Evolutionary conservation across 1,140 invertebrate genomes (phyloP).

Genomic region (Nymphalis io): DNA sequence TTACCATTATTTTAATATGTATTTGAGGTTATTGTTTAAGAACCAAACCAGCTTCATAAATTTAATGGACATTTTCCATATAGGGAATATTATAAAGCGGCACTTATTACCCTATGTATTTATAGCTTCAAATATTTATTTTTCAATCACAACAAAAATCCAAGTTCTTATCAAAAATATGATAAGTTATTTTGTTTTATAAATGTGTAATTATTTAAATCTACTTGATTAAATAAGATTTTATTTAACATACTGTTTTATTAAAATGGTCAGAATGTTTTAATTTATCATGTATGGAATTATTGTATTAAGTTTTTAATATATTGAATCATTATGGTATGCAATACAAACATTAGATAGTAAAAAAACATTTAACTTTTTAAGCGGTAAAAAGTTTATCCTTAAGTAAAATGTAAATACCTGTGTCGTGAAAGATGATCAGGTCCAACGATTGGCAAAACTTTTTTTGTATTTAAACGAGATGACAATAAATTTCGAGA

Average conservation of each 20-base stretch:
- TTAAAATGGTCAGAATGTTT: neutral
- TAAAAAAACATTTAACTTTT: no score
- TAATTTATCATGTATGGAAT: neutral
- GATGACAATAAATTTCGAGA: slow-evolving; percentile 42
- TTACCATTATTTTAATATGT: no score
- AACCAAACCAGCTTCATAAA: neutral
- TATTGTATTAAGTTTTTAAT: no score
- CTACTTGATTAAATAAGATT: neutral
- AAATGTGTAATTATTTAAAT: neutral
- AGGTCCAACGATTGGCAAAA: slow-evolving; percentile 32
- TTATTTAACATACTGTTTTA: neutral
- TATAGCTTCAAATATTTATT: neutral
- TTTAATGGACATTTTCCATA: neutral
- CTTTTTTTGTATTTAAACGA: slow-evolving; percentile 9
- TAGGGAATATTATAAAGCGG: neutral
- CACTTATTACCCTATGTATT: neutral
- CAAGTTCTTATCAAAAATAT: neutral
- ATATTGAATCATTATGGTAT: no score
- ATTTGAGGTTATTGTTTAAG: no score
- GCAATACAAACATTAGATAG: no score
- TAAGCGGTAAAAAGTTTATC: neutral
- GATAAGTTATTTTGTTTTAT: neutral
- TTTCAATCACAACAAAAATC: slow-evolving; percentile 3
- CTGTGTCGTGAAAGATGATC: slow-evolving; percentile 61
- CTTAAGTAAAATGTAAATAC: slow-evolving; percentile 27